phyloP scores from a whole-genome alignment of 2,113 vertebrate species.

The Papio anubis region DNA sequence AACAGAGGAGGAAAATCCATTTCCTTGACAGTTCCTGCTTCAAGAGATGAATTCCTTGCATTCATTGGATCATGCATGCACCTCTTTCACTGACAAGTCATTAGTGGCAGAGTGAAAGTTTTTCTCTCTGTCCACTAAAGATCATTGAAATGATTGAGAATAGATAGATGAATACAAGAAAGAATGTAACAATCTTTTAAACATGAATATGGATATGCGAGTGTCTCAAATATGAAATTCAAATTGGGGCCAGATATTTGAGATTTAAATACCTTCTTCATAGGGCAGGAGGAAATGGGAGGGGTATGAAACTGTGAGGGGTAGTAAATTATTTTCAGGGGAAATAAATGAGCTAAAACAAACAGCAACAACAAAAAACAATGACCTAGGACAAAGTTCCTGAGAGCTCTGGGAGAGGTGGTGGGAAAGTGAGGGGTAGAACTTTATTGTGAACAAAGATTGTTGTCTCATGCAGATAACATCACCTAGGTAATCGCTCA shows the following conservation, averaged over 20 bases:
- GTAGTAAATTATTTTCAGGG: neutral
- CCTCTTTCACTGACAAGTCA: neutral
- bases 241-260: neutral
- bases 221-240: neutral
- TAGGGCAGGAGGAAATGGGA: neutral
- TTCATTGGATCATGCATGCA: neutral
- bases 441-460: neutral
- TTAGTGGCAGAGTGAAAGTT: neutral
- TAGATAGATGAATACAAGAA: neutral
- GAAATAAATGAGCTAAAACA: neutral
- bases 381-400: neutral
- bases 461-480: neutral
- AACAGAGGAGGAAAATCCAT: neutral
- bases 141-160: neutral
- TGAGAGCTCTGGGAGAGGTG: neutral
- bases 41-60: neutral
- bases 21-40: neutral
- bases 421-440: neutral
- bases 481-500: neutral
- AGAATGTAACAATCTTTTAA: neutral
- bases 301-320: neutral
- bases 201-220: neutral
- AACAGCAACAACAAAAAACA: neutral
- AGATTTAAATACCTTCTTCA: neutral
- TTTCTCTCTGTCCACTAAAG: neutral